Evolutionary conservation across 2,888 invertebrate genomes (phyloP), one percentile per base, ranked within the genome.

Genomic region (Cotesia congregata): DNA sequence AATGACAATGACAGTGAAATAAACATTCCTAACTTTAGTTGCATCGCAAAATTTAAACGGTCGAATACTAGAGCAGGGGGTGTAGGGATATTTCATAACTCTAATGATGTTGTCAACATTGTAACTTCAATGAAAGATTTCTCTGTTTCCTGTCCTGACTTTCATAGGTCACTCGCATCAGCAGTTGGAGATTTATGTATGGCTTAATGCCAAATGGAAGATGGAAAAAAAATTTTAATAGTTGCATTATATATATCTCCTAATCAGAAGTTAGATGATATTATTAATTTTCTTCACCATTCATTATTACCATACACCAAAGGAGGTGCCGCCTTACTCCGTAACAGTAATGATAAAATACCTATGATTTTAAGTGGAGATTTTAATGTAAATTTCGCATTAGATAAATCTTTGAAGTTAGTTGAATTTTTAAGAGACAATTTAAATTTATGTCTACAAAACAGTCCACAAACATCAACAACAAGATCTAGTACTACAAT

Each of bases 181-280:
- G 17, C 17, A 17, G 62, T 78, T 20, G 78, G 73, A n/a, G 78
- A 77, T 15, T 40, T 73, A 12, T 77, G 77, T 64, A 72, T 77
- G 6, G 60, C 75, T 70, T 17, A 69, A 72, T 72, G 65, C 17
- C 65, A 4, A 50, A 17, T 72, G 17, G 73, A 70, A 30, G 68
- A 77, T 70, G 72, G 77, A 30, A 38, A 15, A 60, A 72, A 38
- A 7, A 73, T 78, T 72, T 5, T 78, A 6, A 64, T 76, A 17
- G 65, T 73, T 17, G 76, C 73, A 30, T 7, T 78, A 62, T 74
- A 78, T 70, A 72, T 78, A 41, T 68, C 72, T 41, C 78, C 75
- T 7, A 71, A 72, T 62, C 40, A 67, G 7, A 68, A 30, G 41
- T 4, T 72, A 4, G 61, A 71, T n/a, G 62, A 74, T 65, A 74